Percentiles rank a stretch among this genome's conserved stretches.
phyloP scores from a whole-genome alignment of 2,888 invertebrate species.

The Caenorhabditis wallacei region DNA sequence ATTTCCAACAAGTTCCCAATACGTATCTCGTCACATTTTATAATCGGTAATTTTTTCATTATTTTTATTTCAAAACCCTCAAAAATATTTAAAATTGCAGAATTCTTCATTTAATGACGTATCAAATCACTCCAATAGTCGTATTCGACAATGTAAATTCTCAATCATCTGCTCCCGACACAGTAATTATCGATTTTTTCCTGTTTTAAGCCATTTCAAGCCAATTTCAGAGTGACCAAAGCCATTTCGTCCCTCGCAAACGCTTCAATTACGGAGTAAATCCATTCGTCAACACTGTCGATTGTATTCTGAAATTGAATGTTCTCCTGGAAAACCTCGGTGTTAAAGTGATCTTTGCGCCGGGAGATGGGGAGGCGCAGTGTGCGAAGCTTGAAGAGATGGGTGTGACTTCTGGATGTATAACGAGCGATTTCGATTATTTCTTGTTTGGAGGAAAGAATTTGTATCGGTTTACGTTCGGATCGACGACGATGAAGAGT shows the following conservation, averaged over 20 bases:
- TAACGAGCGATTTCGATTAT: slow-evolving; percentile 98
- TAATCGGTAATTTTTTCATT: slow-evolving; percentile 47
- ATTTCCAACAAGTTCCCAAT: slow-evolving; percentile 49
- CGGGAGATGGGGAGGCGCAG: slow-evolving; percentile 98
- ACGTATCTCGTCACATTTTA: slow-evolving; percentile 67
- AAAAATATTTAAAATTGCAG: slow-evolving; percentile 41
- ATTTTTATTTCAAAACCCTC: neutral
- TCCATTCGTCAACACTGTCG: slow-evolving; percentile 18
- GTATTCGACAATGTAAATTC: slow-evolving; percentile 62
- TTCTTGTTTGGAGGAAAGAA: slow-evolving; percentile 97
- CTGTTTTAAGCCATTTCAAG: neutral
- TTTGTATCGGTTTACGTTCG: slow-evolving; percentile 88
- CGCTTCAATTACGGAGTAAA: slow-evolving; percentile 17
- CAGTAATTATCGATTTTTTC: neutral
- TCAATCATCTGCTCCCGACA: neutral
- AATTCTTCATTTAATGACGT: slow-evolving; percentile 56
- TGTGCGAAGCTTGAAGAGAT: slow-evolving; percentile 92
- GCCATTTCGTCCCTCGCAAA: slow-evolving; percentile 41
- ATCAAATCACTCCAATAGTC: slow-evolving; percentile 62
- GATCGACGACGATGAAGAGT: neutral
- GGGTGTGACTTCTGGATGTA: slow-evolving; percentile 90
- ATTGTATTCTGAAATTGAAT: slow-evolving; percentile 26
- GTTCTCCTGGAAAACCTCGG: slow-evolving; percentile 90
- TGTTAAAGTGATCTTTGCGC: slow-evolving; percentile 93
- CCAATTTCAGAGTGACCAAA: slow-evolving; percentile 28